Evolutionary conservation across 1,140 invertebrate species (phyloP).

Genomic region (Globodera rostochiensis): DNA sequence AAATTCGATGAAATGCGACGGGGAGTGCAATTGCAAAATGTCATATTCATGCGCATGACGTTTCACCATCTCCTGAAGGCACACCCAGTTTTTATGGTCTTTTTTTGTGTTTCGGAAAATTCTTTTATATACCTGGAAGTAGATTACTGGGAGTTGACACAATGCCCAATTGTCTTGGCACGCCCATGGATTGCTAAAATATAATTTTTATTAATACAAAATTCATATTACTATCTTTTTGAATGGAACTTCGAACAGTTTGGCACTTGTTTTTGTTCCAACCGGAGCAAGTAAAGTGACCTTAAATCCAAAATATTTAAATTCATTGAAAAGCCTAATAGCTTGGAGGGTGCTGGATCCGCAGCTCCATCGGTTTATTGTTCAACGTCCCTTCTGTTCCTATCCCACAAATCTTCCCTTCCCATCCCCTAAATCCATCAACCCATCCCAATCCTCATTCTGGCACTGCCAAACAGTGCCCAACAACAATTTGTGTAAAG

Average conservation of each 20-base stretch:
- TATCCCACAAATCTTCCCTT: no score
- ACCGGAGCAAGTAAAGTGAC: not conserved
- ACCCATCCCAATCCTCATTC: no score
- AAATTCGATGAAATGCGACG: constrained; percentile 11
- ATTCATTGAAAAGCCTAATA: no score
- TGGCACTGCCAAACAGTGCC: no score
- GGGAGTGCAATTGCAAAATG: constrained; percentile 32
- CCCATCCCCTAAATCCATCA: no score
- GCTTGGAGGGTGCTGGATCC: no score
- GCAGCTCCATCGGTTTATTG: no score
- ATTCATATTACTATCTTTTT: not conserved
- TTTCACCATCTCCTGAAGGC: constrained; percentile 4
- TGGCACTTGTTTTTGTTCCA: not conserved
- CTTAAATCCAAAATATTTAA: not conserved
- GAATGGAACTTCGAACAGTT: constrained; percentile 1
- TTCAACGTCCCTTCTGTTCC: no score
- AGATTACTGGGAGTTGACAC: not conserved
- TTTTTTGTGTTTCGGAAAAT: not conserved
- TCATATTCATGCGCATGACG: constrained; percentile 22
- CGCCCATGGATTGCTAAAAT: not conserved
- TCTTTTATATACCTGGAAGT: not conserved
- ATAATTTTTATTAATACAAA: not conserved
- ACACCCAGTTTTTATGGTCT: not conserved
- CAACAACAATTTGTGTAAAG: no score
- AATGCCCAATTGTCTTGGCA: not conserved